Conservation (phyloP, 2,113 vertebrate species). For the Pomatostomus ruficeps region DNA sequence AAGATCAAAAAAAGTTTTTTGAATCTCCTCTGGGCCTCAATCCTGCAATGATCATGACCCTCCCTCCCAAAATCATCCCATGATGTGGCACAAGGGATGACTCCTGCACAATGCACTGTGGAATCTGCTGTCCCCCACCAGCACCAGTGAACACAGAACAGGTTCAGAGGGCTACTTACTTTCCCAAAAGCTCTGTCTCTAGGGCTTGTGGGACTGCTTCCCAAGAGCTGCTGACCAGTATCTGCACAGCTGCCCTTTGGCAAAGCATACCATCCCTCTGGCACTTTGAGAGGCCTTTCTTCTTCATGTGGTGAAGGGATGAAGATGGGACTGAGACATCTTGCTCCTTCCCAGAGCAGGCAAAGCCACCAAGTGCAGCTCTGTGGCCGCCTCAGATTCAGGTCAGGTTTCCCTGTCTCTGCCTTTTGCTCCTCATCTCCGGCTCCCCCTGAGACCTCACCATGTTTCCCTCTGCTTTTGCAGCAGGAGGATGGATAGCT, state of each 20-base stretch:
- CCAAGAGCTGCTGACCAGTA: not conserved
- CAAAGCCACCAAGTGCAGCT: not conserved
- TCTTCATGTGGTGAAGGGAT: not conserved
- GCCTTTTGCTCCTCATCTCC: not conserved
- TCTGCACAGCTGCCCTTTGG: not conserved
- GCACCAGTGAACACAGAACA: fast-evolving
- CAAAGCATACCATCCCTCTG: fast-evolving
- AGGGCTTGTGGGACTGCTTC: not conserved
- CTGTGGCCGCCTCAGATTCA: not conserved
- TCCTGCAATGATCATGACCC: not conserved
- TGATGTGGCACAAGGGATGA: not conserved
- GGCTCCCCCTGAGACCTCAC: fast-evolving
- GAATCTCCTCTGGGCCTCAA: not conserved
- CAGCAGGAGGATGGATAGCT: not conserved
- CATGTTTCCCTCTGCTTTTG: not conserved
- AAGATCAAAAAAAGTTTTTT: fast-evolving
- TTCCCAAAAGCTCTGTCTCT: not conserved
- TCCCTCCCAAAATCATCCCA: not conserved
- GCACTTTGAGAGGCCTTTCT: not conserved
- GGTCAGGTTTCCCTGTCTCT: not conserved
- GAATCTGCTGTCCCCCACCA: fast-evolving
- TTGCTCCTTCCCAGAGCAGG: fast-evolving
- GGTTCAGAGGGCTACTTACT: not conserved
- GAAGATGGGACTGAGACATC: not conserved
- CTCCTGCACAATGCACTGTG: fast-evolving